Evolutionary conservation across 1,140 invertebrate species (phyloP).

Genomic region (Lepidurus couesii): DNA sequence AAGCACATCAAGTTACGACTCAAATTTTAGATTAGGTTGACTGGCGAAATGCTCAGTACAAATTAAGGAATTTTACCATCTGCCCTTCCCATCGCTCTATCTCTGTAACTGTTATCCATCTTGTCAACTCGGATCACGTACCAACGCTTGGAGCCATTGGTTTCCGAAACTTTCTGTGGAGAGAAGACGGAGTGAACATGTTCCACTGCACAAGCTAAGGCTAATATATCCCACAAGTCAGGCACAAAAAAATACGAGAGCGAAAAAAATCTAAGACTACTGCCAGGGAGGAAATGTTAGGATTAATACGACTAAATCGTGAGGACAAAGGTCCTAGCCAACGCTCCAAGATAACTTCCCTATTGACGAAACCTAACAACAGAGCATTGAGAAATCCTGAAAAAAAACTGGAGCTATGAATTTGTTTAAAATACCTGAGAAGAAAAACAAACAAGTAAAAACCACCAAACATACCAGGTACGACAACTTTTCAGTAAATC

Average conservation of each 20-base stretch:
- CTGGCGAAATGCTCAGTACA: not conserved
- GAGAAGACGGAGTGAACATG: not conserved
- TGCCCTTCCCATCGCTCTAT: not conserved
- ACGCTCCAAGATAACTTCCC: not conserved
- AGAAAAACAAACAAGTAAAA: no score
- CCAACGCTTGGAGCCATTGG: conserved; percentile 4
- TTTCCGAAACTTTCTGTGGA: conserved; percentile 1
- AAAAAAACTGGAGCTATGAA: not conserved
- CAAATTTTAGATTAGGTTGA: not conserved
- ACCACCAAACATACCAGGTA: no score
- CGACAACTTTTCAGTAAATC: no score
- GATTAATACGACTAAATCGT: not conserved
- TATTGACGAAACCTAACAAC: not conserved
- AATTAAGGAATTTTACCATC: not conserved
- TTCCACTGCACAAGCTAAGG: not conserved
- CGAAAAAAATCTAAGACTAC: not conserved
- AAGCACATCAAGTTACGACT: no score
- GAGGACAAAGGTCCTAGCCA: not conserved
- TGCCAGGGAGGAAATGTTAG: not conserved
- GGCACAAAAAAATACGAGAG: not conserved
- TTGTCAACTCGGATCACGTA: not conserved
- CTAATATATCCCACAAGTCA: not conserved
- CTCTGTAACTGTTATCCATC: not conserved
- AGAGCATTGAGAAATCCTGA: not conserved
- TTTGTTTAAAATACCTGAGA: no score